Evolutionary conservation across 2,797 vertebrate species (phyloP).

Genomic region (Dipus sagitta): DNA sequence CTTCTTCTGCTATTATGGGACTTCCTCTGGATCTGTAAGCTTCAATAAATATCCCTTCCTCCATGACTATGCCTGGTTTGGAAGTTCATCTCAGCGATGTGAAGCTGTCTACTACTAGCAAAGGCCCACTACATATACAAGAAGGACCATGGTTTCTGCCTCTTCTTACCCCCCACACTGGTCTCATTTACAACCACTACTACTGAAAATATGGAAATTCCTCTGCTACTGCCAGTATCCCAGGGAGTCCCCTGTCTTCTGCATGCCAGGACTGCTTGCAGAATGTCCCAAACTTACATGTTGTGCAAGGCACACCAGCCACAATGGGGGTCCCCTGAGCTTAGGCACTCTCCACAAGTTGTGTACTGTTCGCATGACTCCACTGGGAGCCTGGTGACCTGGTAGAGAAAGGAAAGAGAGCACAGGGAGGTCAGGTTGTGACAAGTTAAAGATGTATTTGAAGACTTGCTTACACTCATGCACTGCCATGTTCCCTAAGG

Average conservation of each 20-base stretch:
- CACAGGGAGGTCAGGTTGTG: background rate
- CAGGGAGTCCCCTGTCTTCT: background rate
- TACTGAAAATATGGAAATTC: background rate
- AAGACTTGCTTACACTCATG: background rate
- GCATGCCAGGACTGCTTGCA: background rate
- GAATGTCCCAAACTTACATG: constrained; percentile 91
- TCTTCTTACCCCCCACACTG: background rate
- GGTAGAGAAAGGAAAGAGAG: constrained; percentile 71
- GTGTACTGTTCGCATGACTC: constrained; percentile 98
- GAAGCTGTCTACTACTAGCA: too few species aligned
- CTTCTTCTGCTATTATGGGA: too few species aligned
- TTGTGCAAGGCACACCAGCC: constrained; percentile 99
- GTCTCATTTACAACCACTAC: background rate
- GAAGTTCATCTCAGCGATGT: too few species aligned
- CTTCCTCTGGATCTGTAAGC: too few species aligned
- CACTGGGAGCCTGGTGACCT: constrained; percentile 96
- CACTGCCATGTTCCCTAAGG: background rate
- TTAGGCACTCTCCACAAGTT: constrained; percentile 97
- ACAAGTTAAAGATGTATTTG: background rate
- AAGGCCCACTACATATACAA: background rate
- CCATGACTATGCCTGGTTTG: too few species aligned
- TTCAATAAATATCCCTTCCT: too few species aligned
- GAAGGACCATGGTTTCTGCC: background rate
- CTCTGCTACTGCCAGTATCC: background rate
- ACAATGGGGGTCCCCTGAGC: constrained; percentile 98